phyloP scores from a whole-genome alignment of 2,113 vertebrate genomes.

The Pleuronectes platessa region DNA sequence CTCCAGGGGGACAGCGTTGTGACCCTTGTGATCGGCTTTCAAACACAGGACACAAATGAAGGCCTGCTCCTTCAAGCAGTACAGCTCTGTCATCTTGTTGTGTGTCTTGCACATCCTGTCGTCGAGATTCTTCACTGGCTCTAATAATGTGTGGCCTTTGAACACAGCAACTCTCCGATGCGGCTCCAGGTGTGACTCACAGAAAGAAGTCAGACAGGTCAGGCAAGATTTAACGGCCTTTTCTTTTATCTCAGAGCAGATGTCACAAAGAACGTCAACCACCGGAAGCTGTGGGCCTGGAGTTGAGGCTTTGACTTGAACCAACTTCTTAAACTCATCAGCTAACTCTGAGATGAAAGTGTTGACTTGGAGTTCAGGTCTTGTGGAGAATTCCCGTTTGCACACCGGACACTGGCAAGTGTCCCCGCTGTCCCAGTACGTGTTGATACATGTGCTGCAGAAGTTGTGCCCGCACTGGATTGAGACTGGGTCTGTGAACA shows the following conservation, averaged over 20 bases:
- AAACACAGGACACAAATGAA: too few relatives aligned
- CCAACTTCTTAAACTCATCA: slow-evolving; percentile 3
- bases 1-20: too few relatives aligned
- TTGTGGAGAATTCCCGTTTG: slow-evolving; percentile 1
- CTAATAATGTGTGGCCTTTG: too few relatives aligned
- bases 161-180: too few relatives aligned
- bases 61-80: too few relatives aligned
- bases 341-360: slow-evolving; percentile 4
- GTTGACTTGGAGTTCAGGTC: slow-evolving; percentile 46
- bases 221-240: too few relatives aligned
- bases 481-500: slow-evolving; percentile 51
- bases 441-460: slow-evolving; percentile 37
- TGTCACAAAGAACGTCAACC: slow-evolving; percentile 56
- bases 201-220: too few relatives aligned
- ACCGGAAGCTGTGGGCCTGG: neutral
- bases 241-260: slow-evolving; percentile 68
- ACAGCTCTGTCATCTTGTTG: too few relatives aligned
- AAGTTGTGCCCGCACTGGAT: slow-evolving; percentile 58
- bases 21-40: too few relatives aligned
- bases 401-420: slow-evolving; percentile 28
- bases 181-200: too few relatives aligned
- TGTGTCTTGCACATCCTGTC: too few relatives aligned
- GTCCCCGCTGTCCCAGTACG: slow-evolving; percentile 16
- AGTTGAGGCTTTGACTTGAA: neutral
- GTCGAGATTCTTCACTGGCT: too few relatives aligned